These are phyloP conservation scores for Myotis planiceps DNA, from an alignment of 2,797 vertebrate genomes.

Conservation along the genomic window DNA sequence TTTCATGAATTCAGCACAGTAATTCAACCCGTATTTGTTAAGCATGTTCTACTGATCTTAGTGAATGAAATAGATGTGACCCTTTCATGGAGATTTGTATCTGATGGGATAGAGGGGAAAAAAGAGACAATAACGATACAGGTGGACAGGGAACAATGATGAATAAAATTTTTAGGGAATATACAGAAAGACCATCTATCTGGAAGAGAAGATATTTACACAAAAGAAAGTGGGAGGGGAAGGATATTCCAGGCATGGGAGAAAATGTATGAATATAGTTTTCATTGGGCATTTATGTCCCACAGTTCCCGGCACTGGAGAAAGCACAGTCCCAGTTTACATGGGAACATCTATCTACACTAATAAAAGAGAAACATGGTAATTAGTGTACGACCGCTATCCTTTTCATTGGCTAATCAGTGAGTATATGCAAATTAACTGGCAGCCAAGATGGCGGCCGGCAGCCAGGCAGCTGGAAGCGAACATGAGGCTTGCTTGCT, in stretches of 20 bases:
- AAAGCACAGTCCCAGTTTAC: not conserved
- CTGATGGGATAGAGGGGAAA: not conserved
- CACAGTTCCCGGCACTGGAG: not conserved
- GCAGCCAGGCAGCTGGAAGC: no score
- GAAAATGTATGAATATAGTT: not conserved
- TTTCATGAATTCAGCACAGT: conserved; percentile 12
- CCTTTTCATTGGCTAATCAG: no score
- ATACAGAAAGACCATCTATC: not conserved
- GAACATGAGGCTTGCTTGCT: no score
- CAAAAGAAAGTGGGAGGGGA: not conserved
- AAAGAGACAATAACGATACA: not conserved
- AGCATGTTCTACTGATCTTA: not conserved
- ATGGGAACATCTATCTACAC: not conserved
- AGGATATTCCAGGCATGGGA: not conserved
- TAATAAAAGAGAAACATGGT: no score
- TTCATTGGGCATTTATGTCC: not conserved
- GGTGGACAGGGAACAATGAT: not conserved
- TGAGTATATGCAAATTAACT: no score
- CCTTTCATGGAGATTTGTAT: not conserved
- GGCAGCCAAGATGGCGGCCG: no score
- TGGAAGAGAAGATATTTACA: not conserved
- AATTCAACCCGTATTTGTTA: not conserved
- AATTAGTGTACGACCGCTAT: no score
- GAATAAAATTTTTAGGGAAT: not conserved
- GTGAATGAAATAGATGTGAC: not conserved